Conservation (phyloP, 2,797 vertebrate species). For the Oophaga sylvatica region DNA sequence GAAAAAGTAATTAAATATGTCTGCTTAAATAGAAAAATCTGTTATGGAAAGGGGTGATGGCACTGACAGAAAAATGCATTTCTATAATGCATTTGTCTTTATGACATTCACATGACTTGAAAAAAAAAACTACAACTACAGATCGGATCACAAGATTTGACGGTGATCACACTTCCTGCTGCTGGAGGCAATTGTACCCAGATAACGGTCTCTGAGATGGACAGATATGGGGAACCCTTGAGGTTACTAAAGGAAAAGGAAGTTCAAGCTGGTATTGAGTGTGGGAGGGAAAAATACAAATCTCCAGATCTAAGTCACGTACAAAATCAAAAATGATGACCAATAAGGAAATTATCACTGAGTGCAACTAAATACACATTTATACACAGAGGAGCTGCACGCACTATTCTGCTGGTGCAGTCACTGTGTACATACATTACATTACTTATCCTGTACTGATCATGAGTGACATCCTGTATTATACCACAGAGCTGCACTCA, state of each 20-base stretch:
- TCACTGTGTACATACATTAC: no score
- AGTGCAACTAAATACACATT: neutral
- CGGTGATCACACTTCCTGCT: neutral
- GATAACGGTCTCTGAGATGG: neutral
- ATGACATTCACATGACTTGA: slow-evolving; percentile 45
- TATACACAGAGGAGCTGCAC: neutral
- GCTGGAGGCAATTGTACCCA: neutral
- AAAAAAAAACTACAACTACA: neutral
- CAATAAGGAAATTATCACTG: neutral
- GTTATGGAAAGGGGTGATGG: neutral
- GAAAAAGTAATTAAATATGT: no score
- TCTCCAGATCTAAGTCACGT: neutral
- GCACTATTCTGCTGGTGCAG: no score
- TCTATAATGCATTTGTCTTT: slow-evolving; percentile 1
- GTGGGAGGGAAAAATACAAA: neutral
- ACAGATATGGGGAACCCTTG: neutral
- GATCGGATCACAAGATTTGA: slow-evolving; percentile 34
- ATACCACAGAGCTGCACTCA: no score
- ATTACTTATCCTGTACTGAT: no score
- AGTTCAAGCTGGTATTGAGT: neutral
- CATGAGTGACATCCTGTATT: no score
- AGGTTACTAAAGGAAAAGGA: neutral
- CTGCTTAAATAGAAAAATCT: no score
- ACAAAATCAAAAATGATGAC: neutral
- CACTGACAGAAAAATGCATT: no score